Evolutionary conservation across 2,113 vertebrate species (phyloP), one percentile per base, ranked within the genome.

Genomic region (Eclectus roratus): DNA sequence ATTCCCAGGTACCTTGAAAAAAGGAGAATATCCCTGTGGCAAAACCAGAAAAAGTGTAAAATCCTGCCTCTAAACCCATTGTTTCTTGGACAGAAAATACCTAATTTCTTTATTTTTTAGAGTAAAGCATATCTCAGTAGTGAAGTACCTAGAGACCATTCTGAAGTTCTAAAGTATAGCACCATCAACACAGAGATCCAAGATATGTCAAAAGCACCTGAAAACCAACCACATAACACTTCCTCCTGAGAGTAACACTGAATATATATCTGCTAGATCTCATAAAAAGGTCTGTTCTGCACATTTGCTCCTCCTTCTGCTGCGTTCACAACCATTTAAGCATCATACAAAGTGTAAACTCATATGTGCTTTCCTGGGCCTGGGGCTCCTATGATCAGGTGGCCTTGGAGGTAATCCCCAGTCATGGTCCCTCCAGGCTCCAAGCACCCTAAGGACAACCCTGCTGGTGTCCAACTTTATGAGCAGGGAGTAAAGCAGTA

Each of bases 381-480:
- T 14, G 18, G 11, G 13, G 61, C 1, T 88, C 20, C 31, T 39
- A 14, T 0, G 2, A 7, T 10, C 58, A 49, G 37, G 44, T 39
- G 37, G 24, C 11, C 18, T 49, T 19, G 65, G 65, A 71, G 9
- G 13, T n/a, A 63, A 65, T 15, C 28, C n/a, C 41, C 46, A 80
- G 3, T 68, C 68, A 17, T 0, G 2, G 19, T 11, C 43, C 10
- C 25, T 47, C 58, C 47, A 6, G 14, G 1, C 16, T 55, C n/a
- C 43, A 66, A 39, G 39, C 13, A 10, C 13, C 10, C 49, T 17
- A 18, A 64, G 13, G 28, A 7, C 13, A 71, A 10, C 15, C 8
- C 37, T 50, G 28, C 15, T 17, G 6, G 17, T 13, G 9, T 13
- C 55, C 55, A n/a, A 11, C 41, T 29, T 43, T 8, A 19, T 0